Base-by-base conservation (phyloP, 2,888 invertebrate species). In the Monopis laevigella region DNA sequence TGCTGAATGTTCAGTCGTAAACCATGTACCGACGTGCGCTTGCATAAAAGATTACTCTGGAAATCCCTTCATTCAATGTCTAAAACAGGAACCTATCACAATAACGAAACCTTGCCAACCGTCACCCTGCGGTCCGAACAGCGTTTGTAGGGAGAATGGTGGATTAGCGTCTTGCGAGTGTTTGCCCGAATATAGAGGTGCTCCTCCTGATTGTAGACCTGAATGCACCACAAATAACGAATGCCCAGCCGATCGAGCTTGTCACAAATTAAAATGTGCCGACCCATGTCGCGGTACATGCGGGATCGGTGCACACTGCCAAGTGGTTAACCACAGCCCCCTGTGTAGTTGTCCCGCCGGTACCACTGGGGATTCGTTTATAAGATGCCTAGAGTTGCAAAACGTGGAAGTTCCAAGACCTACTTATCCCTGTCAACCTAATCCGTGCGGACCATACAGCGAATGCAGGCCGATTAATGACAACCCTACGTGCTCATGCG, bases 1-100 rank as follows among this genome's bases (percentile, higher is more conserved):
- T 60, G 92, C 94, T 2, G 88, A 91, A 58, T 95, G 95, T 59
- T 85, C 86, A 30, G 92, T 93, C 2, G 86, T 91, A 10, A 92
- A 92, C 61, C 94, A 95, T 59, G 85, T 92, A 32, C 93, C 94
- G n/a, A 87, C 88, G 34, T 94, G 94, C 61, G 89, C 87, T 4
- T 94, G 94, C 56, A 59, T 84, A 11, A 82, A 84, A 48, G 89
- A 88, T 34, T 89, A 82, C 57, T 82, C 85, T 26, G 93, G 93
- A 38, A 88, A 93, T 83, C 90, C 93, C 40, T 82, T 82, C 47
- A 61, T 67, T 19, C 71, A 73, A 49, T 82, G 82, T 51, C 51
- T 49, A 29, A 62, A 54, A 47, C 62, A 67, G 45, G 58, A 59
- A 53, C 57, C 60, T 39, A 53, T 53, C 50, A 67, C 71, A 41